phyloP scores from a whole-genome alignment of 2,113 vertebrate species.

The Syrrhaptes paradoxus region DNA sequence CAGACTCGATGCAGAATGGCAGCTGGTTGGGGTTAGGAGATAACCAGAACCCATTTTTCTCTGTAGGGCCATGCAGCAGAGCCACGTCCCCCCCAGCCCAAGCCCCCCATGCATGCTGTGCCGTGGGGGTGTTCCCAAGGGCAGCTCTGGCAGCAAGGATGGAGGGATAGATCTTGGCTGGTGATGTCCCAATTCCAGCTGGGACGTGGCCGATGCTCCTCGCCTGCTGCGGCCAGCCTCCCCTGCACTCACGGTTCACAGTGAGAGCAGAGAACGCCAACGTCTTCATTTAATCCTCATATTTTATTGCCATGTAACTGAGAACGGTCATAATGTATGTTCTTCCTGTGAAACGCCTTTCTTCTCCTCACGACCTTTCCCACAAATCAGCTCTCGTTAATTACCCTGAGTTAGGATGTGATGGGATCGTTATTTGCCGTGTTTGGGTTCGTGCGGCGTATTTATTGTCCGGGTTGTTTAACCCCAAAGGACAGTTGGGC shows the following conservation, averaged over 20 bases:
- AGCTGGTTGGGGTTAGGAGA: not conserved
- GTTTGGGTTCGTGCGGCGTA: not conserved
- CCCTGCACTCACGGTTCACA: not conserved
- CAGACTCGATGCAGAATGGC: not conserved
- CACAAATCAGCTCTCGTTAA: slow-evolving; percentile 5
- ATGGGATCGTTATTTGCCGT: not conserved
- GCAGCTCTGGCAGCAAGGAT: not conserved
- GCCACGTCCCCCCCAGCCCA: not conserved
- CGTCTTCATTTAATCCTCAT: not conserved
- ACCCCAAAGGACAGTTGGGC: not conserved
- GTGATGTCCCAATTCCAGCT: not conserved
- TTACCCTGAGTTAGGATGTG: not conserved
- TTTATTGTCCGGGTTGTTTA: not conserved
- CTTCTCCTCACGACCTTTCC: not conserved
- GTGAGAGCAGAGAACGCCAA: not conserved
- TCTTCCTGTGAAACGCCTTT: not conserved
- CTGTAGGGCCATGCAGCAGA: too few relatives aligned
- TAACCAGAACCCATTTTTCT: not conserved
- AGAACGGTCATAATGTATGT: not conserved
- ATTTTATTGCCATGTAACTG: not conserved
- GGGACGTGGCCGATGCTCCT: not conserved
- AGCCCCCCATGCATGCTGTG: too few relatives aligned
- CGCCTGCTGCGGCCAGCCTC: too few relatives aligned
- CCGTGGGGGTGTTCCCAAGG: not conserved
- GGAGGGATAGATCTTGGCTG: too few relatives aligned